These are phyloP conservation scores for Grantiella picta DNA, from an alignment of 2,113 vertebrate genomes.

Conservation along the genomic window DNA sequence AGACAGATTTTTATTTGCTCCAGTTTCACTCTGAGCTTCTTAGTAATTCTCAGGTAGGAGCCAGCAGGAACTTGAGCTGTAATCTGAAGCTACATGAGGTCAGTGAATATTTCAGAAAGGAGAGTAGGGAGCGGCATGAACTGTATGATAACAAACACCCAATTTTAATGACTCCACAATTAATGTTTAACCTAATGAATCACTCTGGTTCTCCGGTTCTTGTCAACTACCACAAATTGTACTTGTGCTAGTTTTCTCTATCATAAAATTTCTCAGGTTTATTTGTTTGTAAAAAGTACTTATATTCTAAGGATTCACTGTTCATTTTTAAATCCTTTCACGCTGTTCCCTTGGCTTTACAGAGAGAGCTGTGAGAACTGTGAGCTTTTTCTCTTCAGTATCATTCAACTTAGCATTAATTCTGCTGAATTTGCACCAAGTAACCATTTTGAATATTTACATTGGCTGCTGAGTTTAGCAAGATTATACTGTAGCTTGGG, in stretches of 20 bases:
- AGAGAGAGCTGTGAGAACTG: not conserved
- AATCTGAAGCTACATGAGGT: not conserved
- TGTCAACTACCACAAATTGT: not conserved
- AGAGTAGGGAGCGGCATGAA: not conserved
- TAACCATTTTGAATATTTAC: not conserved
- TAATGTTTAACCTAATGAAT: slow-evolving; percentile 31
- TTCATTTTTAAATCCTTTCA: not conserved
- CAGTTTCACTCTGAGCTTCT: not conserved
- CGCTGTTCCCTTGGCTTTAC: not conserved
- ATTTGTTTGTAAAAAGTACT: not conserved
- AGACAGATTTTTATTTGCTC: not conserved
- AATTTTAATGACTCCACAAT: not conserved
- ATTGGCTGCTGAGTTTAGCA: not conserved
- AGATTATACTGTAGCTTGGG: not conserved
- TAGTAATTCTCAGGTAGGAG: not conserved
- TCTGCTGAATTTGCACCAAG: not conserved
- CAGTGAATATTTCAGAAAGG: not conserved
- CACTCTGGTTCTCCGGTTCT: not conserved
- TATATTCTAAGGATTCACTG: not conserved
- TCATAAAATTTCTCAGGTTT: not conserved
- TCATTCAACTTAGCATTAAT: not conserved
- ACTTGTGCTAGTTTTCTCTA: not conserved
- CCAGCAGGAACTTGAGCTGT: not conserved
- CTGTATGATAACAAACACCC: not conserved
- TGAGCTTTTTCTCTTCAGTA: not conserved